Percentiles rank a stretch among this genome's conserved stretches.
phyloP scores from a whole-genome alignment of 1,140 invertebrate species.

The Bombus difficillimus region DNA sequence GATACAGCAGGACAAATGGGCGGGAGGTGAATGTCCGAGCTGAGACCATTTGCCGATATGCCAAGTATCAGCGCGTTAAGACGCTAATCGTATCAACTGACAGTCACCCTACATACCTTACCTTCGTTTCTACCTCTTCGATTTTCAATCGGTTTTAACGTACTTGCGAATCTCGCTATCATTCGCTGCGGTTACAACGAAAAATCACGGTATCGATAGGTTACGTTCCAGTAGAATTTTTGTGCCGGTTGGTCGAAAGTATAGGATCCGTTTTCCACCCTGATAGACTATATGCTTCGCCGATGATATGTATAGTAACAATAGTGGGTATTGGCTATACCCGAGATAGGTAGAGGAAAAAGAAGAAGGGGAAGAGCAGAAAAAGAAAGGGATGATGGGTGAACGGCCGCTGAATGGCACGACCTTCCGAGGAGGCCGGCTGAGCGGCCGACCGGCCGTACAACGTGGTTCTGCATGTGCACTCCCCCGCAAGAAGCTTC shows the following conservation, averaged over 20 bases:
- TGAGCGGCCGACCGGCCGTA: constrained; percentile 33
- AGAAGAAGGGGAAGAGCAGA: constrained; percentile 40
- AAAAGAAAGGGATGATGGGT: constrained; percentile 67
- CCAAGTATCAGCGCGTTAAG: constrained; percentile 17
- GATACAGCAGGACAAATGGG: constrained; percentile 43
- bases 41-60: constrained; percentile 27
- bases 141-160: background rate
- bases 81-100: constrained; percentile 46
- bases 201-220: no score
- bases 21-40: constrained; percentile 43
- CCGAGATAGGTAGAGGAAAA: constrained; percentile 46
- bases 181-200: no score
- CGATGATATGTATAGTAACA: constrained; percentile 21
- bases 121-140: background rate
- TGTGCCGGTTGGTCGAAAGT: no score
- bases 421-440: constrained; percentile 64
- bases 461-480: constrained; percentile 48
- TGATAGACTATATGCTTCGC: background rate
- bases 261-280: background rate
- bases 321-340: constrained; percentile 38
- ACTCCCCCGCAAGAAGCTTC: constrained; percentile 60
- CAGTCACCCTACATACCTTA: constrained; percentile 16
- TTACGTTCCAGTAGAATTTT: no score
- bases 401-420: constrained; percentile 65
- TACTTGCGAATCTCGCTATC: background rate